Conservation (phyloP, 2,797 vertebrate species). For the Cyprinella venusta region DNA sequence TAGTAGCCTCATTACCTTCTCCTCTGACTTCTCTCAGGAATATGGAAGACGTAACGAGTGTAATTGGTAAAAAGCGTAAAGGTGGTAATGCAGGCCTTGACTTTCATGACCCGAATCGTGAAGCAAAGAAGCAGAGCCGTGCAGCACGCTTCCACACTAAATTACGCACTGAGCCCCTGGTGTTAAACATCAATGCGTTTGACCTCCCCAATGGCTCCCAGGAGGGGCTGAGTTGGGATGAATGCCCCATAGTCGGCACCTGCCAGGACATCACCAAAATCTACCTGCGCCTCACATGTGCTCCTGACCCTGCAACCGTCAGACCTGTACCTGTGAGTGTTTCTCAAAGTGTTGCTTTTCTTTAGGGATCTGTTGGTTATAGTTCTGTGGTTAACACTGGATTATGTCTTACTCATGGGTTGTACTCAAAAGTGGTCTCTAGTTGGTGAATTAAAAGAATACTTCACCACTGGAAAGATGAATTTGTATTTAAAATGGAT, state of each 20-base stretch:
- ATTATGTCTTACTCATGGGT: neutral
- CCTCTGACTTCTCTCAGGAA: constrained; percentile 64
- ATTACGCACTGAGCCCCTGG: constrained; percentile 87
- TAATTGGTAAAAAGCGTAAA: constrained; percentile 82
- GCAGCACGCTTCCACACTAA: constrained; percentile 91
- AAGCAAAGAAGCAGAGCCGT: constrained; percentile 91
- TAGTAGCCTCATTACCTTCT: neutral
- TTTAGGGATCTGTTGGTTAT: neutral
- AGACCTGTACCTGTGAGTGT: constrained; percentile 81
- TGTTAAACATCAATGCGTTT: constrained; percentile 83
- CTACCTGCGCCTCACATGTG: constrained; percentile 92
- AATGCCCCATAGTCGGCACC: constrained; percentile 90
- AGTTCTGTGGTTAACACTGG: neutral
- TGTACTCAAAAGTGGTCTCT: neutral
- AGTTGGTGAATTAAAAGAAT: too few species aligned
- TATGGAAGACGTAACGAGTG: constrained; percentile 72
- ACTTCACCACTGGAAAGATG: too few species aligned
- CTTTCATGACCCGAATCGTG: constrained; percentile 89
- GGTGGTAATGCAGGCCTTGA: constrained; percentile 80
- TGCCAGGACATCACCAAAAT: constrained; percentile 90
- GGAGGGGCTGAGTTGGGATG: constrained; percentile 89
- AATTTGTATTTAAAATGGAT: too few species aligned
- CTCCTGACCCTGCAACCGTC: constrained; percentile 89
- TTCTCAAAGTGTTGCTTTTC: neutral
- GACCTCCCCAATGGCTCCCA: constrained; percentile 77